Conservation (phyloP, 1,140 invertebrate species). For the Triops cancriformis region DNA sequence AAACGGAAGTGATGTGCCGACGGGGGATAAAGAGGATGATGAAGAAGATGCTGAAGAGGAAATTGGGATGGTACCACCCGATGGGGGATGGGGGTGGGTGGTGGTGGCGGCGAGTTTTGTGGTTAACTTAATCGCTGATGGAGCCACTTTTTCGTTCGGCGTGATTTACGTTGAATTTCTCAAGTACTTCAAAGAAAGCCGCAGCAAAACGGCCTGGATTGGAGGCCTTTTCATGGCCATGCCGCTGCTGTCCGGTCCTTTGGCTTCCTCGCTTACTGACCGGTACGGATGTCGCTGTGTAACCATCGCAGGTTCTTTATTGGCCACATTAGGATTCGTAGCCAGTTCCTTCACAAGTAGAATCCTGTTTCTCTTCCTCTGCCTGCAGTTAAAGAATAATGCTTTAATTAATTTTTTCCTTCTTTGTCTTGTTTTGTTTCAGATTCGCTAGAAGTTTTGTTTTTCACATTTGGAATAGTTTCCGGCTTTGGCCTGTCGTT, state of each 20-base stretch:
- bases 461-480: slow-evolving; percentile 75
- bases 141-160: slow-evolving; percentile 87
- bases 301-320: slow-evolving; percentile 66
- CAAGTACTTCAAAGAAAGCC: slow-evolving; percentile 66
- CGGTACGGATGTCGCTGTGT: slow-evolving; percentile 72
- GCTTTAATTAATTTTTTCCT: background rate
- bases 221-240: slow-evolving; percentile 83
- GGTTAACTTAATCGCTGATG: slow-evolving; percentile 89
- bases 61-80: background rate
- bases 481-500: slow-evolving; percentile 77
- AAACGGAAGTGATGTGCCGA: background rate
- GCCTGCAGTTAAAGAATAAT: background rate
- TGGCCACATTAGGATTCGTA: slow-evolving; percentile 71
- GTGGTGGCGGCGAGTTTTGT: slow-evolving; percentile 74
- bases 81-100: slow-evolving; percentile 57
- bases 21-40: background rate
- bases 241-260: slow-evolving; percentile 76
- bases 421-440: slow-evolving; percentile 34
- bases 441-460: slow-evolving; percentile 65
- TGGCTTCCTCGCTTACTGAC: slow-evolving; percentile 79
- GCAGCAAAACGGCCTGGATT: slow-evolving; percentile 83
- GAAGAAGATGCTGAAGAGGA: slow-evolving; percentile 9
- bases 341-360: slow-evolving; percentile 61
- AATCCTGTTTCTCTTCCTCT: background rate
- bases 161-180: slow-evolving; percentile 78